A percentile compares a stretch with the other conserved stretches of the same genome.
Conservation (phyloP, 2,797 vertebrate species). For the Gephyroberyx darwinii region DNA sequence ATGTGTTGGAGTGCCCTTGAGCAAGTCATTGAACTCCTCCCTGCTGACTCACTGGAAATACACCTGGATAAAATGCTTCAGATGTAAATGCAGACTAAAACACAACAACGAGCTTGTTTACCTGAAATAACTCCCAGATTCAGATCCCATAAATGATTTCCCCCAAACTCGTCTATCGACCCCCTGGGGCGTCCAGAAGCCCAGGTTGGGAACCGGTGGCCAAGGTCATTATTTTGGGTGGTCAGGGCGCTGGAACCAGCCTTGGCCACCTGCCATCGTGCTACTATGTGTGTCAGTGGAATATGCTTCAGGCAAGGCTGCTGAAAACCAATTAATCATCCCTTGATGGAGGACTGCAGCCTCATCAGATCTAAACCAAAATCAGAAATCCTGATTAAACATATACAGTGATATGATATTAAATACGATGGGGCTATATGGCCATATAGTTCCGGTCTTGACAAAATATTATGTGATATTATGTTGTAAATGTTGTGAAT, state of each 20-base stretch:
- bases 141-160: too few relatives aligned
- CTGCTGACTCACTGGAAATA: not conserved
- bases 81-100: too few relatives aligned
- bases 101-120: too few relatives aligned
- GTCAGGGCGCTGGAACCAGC: slow-evolving; percentile 22
- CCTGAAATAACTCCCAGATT: too few relatives aligned
- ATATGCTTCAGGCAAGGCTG: slow-evolving; percentile 42
- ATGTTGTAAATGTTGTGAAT: too few relatives aligned
- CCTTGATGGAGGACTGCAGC: slow-evolving; percentile 9
- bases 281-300: slow-evolving; percentile 39
- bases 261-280: slow-evolving; percentile 55
- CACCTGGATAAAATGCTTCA: not conserved
- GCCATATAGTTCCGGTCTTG: too few relatives aligned
- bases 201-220: slow-evolving; percentile 31
- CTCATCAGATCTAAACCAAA: not conserved
- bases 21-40: not conserved
- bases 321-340: slow-evolving; percentile 55
- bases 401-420: too few relatives aligned
- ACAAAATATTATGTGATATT: too few relatives aligned
- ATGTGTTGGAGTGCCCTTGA: not conserved
- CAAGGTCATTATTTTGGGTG: slow-evolving; percentile 37
- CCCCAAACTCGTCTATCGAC: not conserved
- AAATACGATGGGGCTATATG: too few relatives aligned
- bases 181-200: not conserved
- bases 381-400: too few relatives aligned